Evolutionary conservation across 2,797 vertebrate genomes (phyloP).

Genomic region (Harpagifer antarcticus): DNA sequence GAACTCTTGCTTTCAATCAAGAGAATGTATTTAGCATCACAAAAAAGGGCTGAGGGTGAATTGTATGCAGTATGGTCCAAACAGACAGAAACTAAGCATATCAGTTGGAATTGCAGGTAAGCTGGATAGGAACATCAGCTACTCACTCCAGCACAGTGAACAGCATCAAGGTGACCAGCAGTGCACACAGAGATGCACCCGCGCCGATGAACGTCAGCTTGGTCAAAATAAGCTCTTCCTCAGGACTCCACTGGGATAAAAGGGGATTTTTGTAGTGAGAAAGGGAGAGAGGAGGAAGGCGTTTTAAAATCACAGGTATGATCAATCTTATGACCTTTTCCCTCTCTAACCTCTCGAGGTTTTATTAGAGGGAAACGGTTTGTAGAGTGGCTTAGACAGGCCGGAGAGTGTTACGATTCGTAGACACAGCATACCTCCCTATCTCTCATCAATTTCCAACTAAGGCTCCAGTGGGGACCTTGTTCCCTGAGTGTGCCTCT

Average conservation of each 20-base stretch:
- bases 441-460: too few species aligned
- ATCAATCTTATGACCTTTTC: neutral
- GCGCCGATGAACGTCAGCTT: constrained; percentile 88
- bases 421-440: too few species aligned
- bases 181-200: constrained; percentile 87
- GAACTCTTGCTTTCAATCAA: neutral
- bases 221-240: constrained; percentile 85
- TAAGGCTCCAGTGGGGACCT: too few species aligned
- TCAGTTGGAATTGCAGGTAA: constrained; percentile 19
- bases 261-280: constrained; percentile 15
- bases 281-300: constrained; percentile 1
- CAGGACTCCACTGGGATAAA: constrained; percentile 82
- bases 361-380: too few species aligned
- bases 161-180: constrained; percentile 88
- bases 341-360: too few species aligned
- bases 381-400: too few species aligned
- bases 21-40: neutral
- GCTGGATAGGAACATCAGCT: constrained; percentile 22
- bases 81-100: constrained; percentile 16
- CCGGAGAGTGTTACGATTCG: too few species aligned
- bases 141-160: constrained; percentile 90
- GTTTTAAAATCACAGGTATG: constrained; percentile 6
- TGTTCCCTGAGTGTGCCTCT: too few species aligned
- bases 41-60: neutral
- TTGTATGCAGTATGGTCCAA: neutral